Evolutionary conservation across 2,888 invertebrate species (phyloP), one percentile per base, ranked within the genome.

Genomic region (Caenorhabditis sulstoni): DNA sequence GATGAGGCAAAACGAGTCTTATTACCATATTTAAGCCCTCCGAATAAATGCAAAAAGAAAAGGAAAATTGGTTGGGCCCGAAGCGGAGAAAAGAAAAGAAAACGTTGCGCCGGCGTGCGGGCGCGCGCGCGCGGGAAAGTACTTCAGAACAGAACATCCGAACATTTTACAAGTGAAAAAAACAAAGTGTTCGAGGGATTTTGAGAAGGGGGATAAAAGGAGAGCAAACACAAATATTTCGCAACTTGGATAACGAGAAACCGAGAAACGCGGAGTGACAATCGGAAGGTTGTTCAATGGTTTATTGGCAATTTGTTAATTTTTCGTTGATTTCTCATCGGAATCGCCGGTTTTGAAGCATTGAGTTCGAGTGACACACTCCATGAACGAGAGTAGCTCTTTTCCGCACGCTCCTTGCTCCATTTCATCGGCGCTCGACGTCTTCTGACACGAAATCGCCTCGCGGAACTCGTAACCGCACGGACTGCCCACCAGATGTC

Each of bases 401-500:
- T 87, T 85, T 8, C 82, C 86, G 45, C 89, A 89, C n/a, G 77
- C 81, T 23, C 86, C 88, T 50, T 86, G 18, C 35, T 29, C 81
- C 75, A 88, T 64, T 47, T 88, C 81, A 16, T 82, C 81, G 1
- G 86, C 84, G 18, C 61, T 64, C 14, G 75, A 64, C 16, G 74
- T 45, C 74, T 88, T 88, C 66, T 89, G 89, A 61, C 89, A 89
- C n/a, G 67, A 81, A 14, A 89, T 85, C 16, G 87, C 88, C 49
- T 87, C 76, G 35, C 85, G 78, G 65, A 89, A 89, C 41, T 87
- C 85, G 74, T 71, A 82, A 39, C 89, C 89, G 59, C 89, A 89
- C 7, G 89, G 89, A 74, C 87, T 87, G 41, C 84, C 89, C 16
- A 89, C 89, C 22, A 89, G 67, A 70, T 89, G 89, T 5, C 84